Evolutionary conservation across 2,797 vertebrate species (phyloP).

Genomic region (Lophius americanus): DNA sequence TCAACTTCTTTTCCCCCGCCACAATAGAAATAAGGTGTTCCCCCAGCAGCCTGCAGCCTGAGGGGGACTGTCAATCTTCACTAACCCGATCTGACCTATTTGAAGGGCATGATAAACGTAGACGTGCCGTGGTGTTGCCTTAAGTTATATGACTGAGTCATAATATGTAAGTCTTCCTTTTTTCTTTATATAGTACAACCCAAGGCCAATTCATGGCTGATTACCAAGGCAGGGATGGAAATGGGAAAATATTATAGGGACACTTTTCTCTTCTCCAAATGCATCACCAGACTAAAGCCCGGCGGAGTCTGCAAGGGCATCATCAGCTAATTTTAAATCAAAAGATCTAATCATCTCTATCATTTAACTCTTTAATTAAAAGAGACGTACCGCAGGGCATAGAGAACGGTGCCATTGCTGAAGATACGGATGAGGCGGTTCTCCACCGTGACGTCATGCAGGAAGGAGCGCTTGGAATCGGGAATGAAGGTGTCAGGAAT

Average conservation of each 20-base stretch:
- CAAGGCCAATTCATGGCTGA: slow-evolving; percentile 13
- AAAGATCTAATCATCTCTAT: background rate
- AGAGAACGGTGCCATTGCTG: slow-evolving; percentile 91
- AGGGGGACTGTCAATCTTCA: slow-evolving; percentile 13
- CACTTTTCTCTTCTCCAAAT: background rate
- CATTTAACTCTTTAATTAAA: background rate
- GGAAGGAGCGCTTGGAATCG: slow-evolving; percentile 93
- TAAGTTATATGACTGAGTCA: slow-evolving; percentile 34
- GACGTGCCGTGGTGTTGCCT: slow-evolving; percentile 18
- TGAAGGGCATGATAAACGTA: slow-evolving; percentile 4
- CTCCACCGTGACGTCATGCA: slow-evolving; percentile 93
- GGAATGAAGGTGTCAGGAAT: slow-evolving; percentile 94
- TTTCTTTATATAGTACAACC: slow-evolving; percentile 15
- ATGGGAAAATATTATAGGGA: background rate
- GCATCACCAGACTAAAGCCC: no score
- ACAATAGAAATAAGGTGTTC: background rate
- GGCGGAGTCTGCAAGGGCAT: no score
- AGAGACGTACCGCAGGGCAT: slow-evolving; percentile 85
- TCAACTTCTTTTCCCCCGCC: background rate
- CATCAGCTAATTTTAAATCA: slow-evolving; percentile 24
- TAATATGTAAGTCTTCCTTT: slow-evolving; percentile 32
- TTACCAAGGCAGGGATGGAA: slow-evolving; percentile 8
- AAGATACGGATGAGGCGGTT: slow-evolving; percentile 95
- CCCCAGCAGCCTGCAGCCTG: background rate
- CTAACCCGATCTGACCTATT: slow-evolving; percentile 19